phyloP scores from a whole-genome alignment of 2,113 vertebrate species.

The Oryzias javanicus region DNA sequence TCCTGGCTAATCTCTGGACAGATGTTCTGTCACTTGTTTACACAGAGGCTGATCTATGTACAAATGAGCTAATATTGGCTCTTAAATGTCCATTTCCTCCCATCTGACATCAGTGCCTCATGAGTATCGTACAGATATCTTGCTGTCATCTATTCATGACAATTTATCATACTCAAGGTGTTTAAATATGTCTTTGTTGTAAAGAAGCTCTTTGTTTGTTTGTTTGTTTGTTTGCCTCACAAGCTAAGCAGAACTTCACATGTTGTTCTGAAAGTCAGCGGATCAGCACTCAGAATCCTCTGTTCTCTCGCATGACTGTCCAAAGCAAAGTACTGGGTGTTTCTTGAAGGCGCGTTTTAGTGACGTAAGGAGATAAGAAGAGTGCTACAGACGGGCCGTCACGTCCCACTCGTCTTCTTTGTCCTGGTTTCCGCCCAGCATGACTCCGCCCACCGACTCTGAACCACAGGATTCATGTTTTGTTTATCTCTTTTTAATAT shows the following conservation, averaged over 20 bases:
- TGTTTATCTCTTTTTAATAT: neutral
- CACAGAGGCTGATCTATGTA: conserved; percentile 10
- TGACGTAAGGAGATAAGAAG: conserved; percentile 25
- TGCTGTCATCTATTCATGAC: neutral
- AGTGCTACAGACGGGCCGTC: conserved; percentile 26
- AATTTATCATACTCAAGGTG: no score
- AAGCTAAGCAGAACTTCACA: neutral
- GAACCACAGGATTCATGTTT: neutral
- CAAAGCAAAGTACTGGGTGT: neutral
- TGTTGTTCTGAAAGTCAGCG: neutral
- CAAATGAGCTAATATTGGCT: conserved; percentile 37
- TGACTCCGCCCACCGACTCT: conserved; percentile 2
- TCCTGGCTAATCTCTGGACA: conserved; percentile 30
- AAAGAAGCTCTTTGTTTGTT: neutral
- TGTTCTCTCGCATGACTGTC: neutral
- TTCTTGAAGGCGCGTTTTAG: conserved; percentile 17
- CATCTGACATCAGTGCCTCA: conserved; percentile 5
- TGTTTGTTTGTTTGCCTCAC: neutral
- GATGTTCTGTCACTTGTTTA: conserved; percentile 37
- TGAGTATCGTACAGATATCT: neutral
- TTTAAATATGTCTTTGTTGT: no score
- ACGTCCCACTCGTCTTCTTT: conserved; percentile 66
- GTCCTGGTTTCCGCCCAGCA: conserved; percentile 15
- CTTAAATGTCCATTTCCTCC: conserved; percentile 18
- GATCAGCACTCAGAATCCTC: neutral